Percentiles rank a stretch among this genome's conserved stretches.
Evolutionary conservation across 2,797 vertebrate genomes (phyloP).

Genomic region (Alauda arvensis): DNA sequence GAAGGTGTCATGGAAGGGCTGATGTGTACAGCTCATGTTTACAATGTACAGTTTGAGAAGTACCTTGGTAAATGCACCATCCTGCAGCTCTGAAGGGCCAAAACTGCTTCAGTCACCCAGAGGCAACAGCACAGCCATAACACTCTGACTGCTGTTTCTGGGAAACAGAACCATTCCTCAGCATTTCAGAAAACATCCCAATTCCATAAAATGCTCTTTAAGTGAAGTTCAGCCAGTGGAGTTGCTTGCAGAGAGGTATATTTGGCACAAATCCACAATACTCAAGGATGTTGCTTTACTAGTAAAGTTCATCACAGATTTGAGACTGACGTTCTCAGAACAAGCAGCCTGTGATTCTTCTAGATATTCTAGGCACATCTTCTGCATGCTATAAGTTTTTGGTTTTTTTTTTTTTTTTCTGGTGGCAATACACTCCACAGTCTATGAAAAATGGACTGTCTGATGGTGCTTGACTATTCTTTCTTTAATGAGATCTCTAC

Average conservation of each 20-base stretch:
- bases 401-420: not conserved
- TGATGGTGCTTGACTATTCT: not conserved
- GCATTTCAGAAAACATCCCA: not conserved
- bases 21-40: not conserved
- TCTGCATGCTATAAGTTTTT: rapidly evolving
- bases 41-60: not conserved
- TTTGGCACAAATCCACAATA: not conserved
- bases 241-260: not conserved
- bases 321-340: not conserved
- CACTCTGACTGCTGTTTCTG: not conserved
- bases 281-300: not conserved
- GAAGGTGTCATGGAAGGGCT: not conserved
- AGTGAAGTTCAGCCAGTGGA: not conserved
- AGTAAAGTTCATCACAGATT: not conserved
- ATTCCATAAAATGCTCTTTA: not conserved
- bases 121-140: not conserved
- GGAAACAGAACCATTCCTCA: not conserved
- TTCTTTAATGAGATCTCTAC: not conserved
- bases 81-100: not conserved
- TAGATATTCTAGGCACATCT: not conserved
- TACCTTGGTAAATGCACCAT: not conserved
- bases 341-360: not conserved
- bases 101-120: not conserved
- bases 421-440: not conserved
- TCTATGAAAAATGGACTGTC: not conserved